Base-by-base conservation (phyloP, 1,140 invertebrate genomes). In the Cherax destructor region DNA sequence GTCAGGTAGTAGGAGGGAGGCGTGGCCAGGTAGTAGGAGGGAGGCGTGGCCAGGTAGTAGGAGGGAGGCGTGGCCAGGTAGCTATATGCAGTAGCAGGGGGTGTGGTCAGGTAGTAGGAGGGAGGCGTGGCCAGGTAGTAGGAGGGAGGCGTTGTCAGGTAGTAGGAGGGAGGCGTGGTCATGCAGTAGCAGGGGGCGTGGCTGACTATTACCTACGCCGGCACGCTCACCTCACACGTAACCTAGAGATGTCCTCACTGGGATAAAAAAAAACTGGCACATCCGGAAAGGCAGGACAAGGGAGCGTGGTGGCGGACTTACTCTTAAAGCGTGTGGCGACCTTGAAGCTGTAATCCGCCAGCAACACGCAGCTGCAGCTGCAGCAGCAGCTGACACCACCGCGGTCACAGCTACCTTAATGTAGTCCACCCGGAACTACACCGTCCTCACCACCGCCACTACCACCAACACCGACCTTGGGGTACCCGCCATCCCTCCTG, bases 341-440 rank as follows among this genome's bases (percentile, higher is more conserved):
- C 81, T 83, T 83, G 81, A 83, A 65, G 81, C 24, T 47, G 81
- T 59, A 65, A 69, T 83, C 61, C 69, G 41, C 80, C 52, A 59
- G 13, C 24, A 56, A 41, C 50, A 56, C 69, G 47, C 30, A 41
- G 30, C 30, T 41, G 30, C 30, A 41, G 2, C 30, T 41, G 30
- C 30, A 41, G 30, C 30, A 41, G 30, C 30, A 41, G 18, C 84
- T 24, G 52, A n/a, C 59, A n/a, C 18, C 50, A 24, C 50, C 85
- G 30, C 81, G 47, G 30, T 52, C 81, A 10, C 79, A 52, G 47
- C 79, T 59, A 56, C 52, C 52, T 30, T 52, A 81, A 81, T 81
- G 79, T 81, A 81, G 79, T 81, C 83, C 72, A 74, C 65, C 83
- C 61, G 65, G 65, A 85, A 52, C 83, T 74, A 52, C 65, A 76